Evolutionary conservation across 2,797 vertebrate species (phyloP).

Genomic region (Gambusia yucatana): DNA sequence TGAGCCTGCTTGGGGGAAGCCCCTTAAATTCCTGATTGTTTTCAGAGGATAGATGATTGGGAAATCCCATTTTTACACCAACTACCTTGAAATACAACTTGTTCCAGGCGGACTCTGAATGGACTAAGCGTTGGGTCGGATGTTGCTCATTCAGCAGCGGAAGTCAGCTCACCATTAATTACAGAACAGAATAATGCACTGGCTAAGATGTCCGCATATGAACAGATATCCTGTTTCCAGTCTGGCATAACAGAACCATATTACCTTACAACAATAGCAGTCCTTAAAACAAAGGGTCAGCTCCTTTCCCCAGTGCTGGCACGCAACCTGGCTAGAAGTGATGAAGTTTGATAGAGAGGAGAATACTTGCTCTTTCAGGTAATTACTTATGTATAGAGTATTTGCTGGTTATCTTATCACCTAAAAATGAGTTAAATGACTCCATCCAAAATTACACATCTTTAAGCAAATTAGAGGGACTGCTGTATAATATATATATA

Average conservation of each 20-base stretch:
- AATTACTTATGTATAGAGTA: no score
- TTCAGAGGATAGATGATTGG: constrained; percentile 2
- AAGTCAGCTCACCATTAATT: constrained; percentile 9
- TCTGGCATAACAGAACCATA: not conserved
- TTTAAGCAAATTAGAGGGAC: not conserved
- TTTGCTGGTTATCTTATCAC: not conserved
- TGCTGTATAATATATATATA: not conserved
- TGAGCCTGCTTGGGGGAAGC: not conserved
- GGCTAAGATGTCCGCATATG: not conserved
- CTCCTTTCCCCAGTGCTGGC: not conserved
- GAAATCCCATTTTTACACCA: constrained; percentile 1
- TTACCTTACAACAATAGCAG: constrained; percentile 8
- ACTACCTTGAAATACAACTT: not conserved
- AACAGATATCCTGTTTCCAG: constrained; percentile 17
- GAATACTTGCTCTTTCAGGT: not conserved
- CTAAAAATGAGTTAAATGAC: not conserved
- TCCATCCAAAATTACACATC: not conserved
- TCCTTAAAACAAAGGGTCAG: constrained; percentile 1
- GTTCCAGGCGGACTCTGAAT: not conserved
- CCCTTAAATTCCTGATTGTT: not conserved
- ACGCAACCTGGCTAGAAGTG: not conserved
- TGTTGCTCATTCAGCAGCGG: not conserved
- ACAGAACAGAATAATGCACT: constrained; percentile 6
- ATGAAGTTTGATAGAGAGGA: not conserved
- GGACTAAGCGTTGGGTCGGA: not conserved